Base-by-base conservation (phyloP, 1,140 invertebrate species). In the Saccostrea echinata region DNA sequence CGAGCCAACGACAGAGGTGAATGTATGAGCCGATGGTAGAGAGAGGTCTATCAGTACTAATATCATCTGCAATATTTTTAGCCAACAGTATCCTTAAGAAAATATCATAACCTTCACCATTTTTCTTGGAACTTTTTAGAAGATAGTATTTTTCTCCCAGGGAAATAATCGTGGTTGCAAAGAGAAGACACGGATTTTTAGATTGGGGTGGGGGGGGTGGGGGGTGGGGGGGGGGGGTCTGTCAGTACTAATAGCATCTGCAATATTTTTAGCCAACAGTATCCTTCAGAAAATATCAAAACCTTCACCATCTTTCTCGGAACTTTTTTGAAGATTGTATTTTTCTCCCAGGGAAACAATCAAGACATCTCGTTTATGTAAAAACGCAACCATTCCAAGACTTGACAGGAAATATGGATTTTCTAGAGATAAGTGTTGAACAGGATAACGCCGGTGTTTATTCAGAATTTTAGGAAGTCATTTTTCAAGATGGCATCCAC, bases 401-500 rank as follows among this genome's bases (percentile, higher is more conserved):
- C 68, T 13, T 76, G 68, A 76, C 68, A 76, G 68, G 68, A 76
- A 76, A 33, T 76, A 76, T 76, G 68, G 68, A 76, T 76, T 76
- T 76, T 76, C 68, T 33, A 16, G 68, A 76, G 68, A 76, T 76
- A 76, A 76, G 68, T 76, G 68, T 76, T 76, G 68, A 76, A 76
- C 27, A 76, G 68, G 68, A 76, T 76, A 76, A 76, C 68, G 30
- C 11, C 27, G 27, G 30, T 76, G 68, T 76, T 76, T 76, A 76
- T 76, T 76, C 68, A 76, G 68, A 76, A 76, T 76, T 76, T 76
- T 30, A 30, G 68, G 68, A 76, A 76, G 68, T 76, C 68, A 76
- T 76, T 76, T 76, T 76, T 76, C 68, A 76, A 76, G 68, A 76
- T 76, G 68, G 68, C 68, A 76, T 76, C 68, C 68, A 76, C 68